phyloP scores from a whole-genome alignment of 2,113 vertebrate genomes.

The Progne subis region DNA sequence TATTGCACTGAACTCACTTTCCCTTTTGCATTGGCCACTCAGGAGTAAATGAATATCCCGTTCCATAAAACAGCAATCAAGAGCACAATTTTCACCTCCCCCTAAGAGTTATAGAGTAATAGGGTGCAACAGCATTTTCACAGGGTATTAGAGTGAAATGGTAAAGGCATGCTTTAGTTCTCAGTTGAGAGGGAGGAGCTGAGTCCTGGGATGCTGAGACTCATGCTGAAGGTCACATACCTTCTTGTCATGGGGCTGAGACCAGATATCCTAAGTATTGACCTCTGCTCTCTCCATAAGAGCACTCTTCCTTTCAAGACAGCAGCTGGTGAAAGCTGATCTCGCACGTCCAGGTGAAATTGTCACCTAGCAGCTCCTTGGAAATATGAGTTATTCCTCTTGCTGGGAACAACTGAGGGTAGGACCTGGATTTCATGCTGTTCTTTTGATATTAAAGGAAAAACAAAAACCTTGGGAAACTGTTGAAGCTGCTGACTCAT shows the following conservation, averaged over 20 bases:
- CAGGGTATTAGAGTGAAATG: neutral
- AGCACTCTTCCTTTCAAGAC: conserved; percentile 38
- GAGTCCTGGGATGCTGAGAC: neutral
- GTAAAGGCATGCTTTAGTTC: neutral
- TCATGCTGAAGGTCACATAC: conserved; percentile 26
- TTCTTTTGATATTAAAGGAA: neutral
- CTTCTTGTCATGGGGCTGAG: conserved; percentile 33
- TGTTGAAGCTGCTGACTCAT: neutral
- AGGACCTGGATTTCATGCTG: neutral
- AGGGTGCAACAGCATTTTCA: neutral
- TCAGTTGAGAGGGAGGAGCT: neutral
- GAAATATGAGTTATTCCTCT: neutral
- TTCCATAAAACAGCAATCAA: neutral
- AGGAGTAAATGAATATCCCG: neutral
- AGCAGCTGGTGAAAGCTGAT: conserved; percentile 37
- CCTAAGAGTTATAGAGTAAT: neutral
- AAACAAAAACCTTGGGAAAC: neutral
- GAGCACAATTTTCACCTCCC: neutral
- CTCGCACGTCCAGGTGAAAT: neutral
- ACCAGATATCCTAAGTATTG: conserved; percentile 15
- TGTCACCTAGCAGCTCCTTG: neutral
- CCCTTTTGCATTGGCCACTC: neutral
- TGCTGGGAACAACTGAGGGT: neutral
- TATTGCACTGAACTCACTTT: conserved; percentile 9
- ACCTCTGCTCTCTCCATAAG: conserved; percentile 19